Evolutionary conservation across 1,140 invertebrate genomes (phyloP), one percentile per base, ranked within the genome.

Genomic region (Calephelis virginiensis): DNA sequence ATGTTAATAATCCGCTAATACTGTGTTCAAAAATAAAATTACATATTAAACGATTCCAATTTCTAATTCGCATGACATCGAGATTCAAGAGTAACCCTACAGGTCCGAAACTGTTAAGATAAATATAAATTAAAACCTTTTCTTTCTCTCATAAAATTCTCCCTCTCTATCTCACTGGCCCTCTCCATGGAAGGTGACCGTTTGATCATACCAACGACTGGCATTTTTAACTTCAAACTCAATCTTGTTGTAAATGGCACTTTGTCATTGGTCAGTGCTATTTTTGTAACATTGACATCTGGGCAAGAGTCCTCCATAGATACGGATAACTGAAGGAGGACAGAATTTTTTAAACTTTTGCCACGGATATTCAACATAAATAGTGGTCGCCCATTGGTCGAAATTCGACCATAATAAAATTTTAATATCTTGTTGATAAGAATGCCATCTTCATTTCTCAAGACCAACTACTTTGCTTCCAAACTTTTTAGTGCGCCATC

Each of bases 121-220:
- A 13, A 40, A 61, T n/a, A 1, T 61, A 4, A 66, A n/a, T 13
- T 71, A 82, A 86, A 28, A 53, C 86, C 85, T 83, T 81, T 83
- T 61, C 85, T 75, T 37, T 89, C 83, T 17, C 77, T 84, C 70
- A 82, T 65, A 67, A 83, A 87, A 46, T 85, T 87, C n/a, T 87
- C 85, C 49, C 80, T 77, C 17, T 89, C 86, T 14, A 83, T 85
- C 61, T 81, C 70, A 48, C 68, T 70, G 3, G 72, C 77, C 65
- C 83, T 77, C 48, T 89, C 83, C 0, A 83, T 64, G 0, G 85
- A 87, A 0, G 83, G 79, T 0, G 86, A 86, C 10, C 85, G 59
- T 17, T 81, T 70, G 3, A 87, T 73, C 46, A 73, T 76, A 4
- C 83, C 85, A 38, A 87, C 56, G 0, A 78, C 28, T 3, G 85